A percentile compares a stretch with the other conserved stretches of the same genome.
phyloP scores from a whole-genome alignment of 2,113 vertebrate genomes.

The Carassius carassius region DNA sequence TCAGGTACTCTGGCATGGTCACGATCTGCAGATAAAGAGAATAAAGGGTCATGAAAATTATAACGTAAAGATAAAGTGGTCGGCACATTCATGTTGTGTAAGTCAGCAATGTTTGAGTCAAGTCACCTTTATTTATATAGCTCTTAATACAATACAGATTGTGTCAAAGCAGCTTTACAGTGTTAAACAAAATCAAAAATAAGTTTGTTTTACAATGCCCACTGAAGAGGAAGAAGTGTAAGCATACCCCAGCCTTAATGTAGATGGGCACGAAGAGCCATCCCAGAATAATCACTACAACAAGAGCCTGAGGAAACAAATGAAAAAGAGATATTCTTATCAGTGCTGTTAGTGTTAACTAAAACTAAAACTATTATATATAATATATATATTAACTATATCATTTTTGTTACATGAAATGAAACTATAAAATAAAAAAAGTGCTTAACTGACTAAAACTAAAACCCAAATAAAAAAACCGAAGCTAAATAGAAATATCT shows the following conservation, averaged over 20 bases:
- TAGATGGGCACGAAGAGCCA: conserved; percentile 98
- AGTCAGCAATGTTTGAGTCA: not conserved
- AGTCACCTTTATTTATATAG: too few relatives aligned
- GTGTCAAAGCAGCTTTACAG: too few relatives aligned
- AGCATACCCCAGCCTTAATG: conserved; percentile 90
- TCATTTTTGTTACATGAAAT: not conserved
- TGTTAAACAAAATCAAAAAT: not conserved
- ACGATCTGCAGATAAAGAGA: conserved; percentile 78
- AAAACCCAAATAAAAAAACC: not conserved
- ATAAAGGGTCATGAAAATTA: not conserved
- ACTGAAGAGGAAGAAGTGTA: not conserved
- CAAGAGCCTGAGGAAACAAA: conserved; percentile 79
- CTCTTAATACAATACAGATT: too few relatives aligned
- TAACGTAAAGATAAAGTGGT: not conserved
- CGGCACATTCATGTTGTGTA: not conserved
- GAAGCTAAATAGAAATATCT: not conserved
- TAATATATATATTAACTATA: not conserved
- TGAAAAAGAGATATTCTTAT: not conserved
- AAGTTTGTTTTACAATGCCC: not conserved
- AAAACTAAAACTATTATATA: not conserved
- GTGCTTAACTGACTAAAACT: not conserved
- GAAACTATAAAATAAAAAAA: not conserved
- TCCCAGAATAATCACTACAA: conserved; percentile 85
- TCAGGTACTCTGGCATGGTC: conserved; percentile 96
- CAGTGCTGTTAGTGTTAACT: not conserved